A percentile compares a stretch with the other conserved stretches of the same genome.
phyloP scores from a whole-genome alignment of 2,113 vertebrate species.

The Arenaria interpres region DNA sequence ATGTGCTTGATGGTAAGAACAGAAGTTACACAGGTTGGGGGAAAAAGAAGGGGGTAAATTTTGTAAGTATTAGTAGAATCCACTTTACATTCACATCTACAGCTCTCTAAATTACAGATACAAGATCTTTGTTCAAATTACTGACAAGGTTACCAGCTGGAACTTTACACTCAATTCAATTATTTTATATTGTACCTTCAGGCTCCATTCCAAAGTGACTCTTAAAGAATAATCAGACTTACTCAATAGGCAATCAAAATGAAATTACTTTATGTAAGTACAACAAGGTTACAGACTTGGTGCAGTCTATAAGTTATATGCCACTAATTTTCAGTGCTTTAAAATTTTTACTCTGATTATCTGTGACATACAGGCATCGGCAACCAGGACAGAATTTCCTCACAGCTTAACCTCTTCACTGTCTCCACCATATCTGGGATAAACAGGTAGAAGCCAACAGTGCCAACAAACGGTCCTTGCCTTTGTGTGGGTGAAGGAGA shows the following conservation, averaged over 20 bases:
- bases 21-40: slow-evolving; percentile 13
- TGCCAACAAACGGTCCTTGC: not conserved
- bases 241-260: slow-evolving; percentile 79
- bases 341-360: not conserved
- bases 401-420: not conserved
- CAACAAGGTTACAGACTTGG: slow-evolving; percentile 74
- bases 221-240: slow-evolving; percentile 79
- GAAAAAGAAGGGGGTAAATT: not conserved
- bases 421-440: not conserved
- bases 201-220: slow-evolving; percentile 76
- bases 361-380: not conserved
- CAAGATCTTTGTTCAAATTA: slow-evolving; percentile 65
- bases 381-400: not conserved
- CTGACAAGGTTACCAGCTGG: slow-evolving; percentile 77
- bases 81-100: slow-evolving; percentile 34
- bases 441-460: not conserved
- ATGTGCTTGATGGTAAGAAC: slow-evolving; percentile 37
- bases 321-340: slow-evolving; percentile 20
- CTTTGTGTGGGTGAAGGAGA: too few relatives aligned
- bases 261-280: slow-evolving; percentile 72
- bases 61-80: slow-evolving; percentile 18
- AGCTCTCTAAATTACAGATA: slow-evolving; percentile 63
- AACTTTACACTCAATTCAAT: slow-evolving; percentile 75
- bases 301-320: slow-evolving; percentile 44
- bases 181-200: slow-evolving; percentile 81